Base-by-base conservation (phyloP, 2,797 vertebrate genomes). In the Coendou prehensilis region DNA sequence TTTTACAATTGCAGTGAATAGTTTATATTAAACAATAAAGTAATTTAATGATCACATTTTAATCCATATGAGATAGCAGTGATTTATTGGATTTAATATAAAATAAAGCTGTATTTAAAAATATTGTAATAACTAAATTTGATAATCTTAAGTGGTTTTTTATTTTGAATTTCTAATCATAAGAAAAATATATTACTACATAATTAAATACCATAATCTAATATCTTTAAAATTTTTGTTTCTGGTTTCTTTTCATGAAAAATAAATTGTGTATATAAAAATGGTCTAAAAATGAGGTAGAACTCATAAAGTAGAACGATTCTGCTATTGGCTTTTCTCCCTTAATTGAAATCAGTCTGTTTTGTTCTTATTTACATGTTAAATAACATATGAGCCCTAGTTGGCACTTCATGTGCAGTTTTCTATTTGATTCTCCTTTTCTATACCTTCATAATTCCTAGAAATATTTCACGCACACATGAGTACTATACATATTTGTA, bases 1-100 rank as follows among this genome's bases (percentile, higher is more conserved):
- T 80, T 2, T 69, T 41, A 18, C 9, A 94, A 87, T 0, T 0
- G 45, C 14, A 88, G 85, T 78, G 5, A 50, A 54, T 89, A 61
- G 5, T 47, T 91, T 84, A 89, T 30, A 76, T 89, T 84, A 81
- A 59, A 95, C 23, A 28, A 41, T 11, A 69, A 94, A 69, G 5
- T 54, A 28, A 52, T 73, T 50, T 75, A 87, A 33, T 33, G 14
- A 83, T 59, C 33, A 50, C 23, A 86, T 37, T 76, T 75, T 56
- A 81, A 7, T 57, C 4, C 28, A 87, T 45, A 54, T 45, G 41
- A 91, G 30, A 75, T 64, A 87, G 71, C 37, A 30, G 0, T 22
- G 10, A 83, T 64, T 81, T 81, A 1, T 59, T n/a, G 47, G 23
- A 57, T 83, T 75, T 81, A 80, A 81, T 94, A 59, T 61, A 83